These are phyloP conservation scores for Elachura formosa DNA, from an alignment of 2,113 vertebrate species.

Conservation along the genomic window DNA sequence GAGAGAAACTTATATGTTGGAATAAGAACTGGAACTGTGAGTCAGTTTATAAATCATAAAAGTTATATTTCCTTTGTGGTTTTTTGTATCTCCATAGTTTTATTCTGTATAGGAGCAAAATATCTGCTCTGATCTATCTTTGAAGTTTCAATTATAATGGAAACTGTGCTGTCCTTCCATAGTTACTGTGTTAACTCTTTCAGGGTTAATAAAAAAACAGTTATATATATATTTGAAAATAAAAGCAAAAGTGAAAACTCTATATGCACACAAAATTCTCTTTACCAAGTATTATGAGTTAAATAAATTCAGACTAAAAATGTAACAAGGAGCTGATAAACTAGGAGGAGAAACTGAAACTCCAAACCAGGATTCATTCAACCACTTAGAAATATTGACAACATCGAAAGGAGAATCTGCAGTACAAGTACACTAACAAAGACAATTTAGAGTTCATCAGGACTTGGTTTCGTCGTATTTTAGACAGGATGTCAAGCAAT, in stretches of 20 bases:
- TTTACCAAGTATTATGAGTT: not conserved
- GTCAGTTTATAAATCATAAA: not conserved
- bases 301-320: not conserved
- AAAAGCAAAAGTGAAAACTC: not conserved
- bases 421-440: not conserved
- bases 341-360: not conserved
- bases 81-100: not conserved
- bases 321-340: not conserved
- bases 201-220: not conserved
- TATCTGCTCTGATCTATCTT: not conserved
- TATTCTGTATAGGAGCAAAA: not conserved
- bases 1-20: not conserved
- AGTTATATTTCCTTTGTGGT: not conserved
- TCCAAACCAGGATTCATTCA: not conserved
- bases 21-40: not conserved
- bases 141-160: not conserved
- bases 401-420: not conserved
- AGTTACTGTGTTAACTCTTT: not conserved
- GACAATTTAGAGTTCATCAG: not conserved
- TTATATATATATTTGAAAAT: not conserved
- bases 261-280: rapidly evolving
- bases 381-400: not conserved
- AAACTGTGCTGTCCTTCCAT: not conserved
- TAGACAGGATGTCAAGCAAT: not conserved
- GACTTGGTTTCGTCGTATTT: not conserved